Conservation (phyloP, 1,140 invertebrate species). For the Cydia strobilella region DNA sequence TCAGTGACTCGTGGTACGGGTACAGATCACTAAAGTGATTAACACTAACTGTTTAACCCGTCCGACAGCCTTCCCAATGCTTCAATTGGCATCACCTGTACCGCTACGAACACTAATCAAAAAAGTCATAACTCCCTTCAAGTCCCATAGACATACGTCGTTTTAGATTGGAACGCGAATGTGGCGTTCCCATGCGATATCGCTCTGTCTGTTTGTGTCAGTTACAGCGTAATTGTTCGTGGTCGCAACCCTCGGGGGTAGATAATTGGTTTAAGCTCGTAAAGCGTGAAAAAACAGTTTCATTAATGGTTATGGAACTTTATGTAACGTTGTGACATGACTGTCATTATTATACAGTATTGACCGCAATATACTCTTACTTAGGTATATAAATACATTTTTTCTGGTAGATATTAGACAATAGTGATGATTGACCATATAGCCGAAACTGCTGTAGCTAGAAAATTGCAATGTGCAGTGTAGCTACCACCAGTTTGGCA, state of each 20-base stretch:
- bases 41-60: too few relatives aligned
- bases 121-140: not conserved
- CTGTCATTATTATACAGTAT: not conserved
- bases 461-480: too few relatives aligned
- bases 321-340: not conserved
- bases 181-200: conserved; percentile 5
- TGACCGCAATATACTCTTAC: too few relatives aligned
- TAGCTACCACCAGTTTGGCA: too few relatives aligned
- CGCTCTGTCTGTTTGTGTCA: not conserved
- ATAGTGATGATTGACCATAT: too few relatives aligned
- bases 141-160: not conserved
- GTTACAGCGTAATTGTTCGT: not conserved
- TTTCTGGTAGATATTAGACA: too few relatives aligned
- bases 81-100: too few relatives aligned
- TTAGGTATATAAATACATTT: too few relatives aligned
- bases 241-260: conserved; percentile 2
- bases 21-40: too few relatives aligned
- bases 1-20: too few relatives aligned
- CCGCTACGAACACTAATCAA: not conserved
- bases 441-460: too few relatives aligned
- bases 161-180: not conserved
- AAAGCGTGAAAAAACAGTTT: not conserved
- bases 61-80: too few relatives aligned
- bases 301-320: not conserved
- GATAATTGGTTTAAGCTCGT: conserved; percentile 9